These are phyloP conservation scores for Hedychridium roseum DNA, from an alignment of 2,888 invertebrate genomes.

Conservation along the genomic window DNA sequence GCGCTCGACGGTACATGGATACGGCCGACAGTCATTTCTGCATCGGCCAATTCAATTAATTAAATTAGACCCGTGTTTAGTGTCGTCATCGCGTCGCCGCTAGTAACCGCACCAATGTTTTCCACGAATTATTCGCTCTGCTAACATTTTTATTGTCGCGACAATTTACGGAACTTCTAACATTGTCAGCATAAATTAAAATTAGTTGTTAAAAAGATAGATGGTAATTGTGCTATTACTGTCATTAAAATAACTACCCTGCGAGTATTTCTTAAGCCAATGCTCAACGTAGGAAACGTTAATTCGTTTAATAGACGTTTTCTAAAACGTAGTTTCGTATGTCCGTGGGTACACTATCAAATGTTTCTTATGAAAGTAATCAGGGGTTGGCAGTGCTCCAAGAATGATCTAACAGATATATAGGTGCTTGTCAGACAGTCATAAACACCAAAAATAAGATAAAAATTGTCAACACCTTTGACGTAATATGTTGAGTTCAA, in stretches of 20 bases:
- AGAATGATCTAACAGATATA: constrained; percentile 28
- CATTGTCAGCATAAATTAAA: no score
- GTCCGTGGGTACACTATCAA: background rate
- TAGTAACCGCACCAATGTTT: background rate
- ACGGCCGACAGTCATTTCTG: background rate
- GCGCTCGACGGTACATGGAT: background rate
- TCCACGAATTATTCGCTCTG: background rate
- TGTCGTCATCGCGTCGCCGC: background rate
- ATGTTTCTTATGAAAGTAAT: constrained; percentile 5
- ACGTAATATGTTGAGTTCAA: no score
- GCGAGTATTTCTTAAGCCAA: no score
- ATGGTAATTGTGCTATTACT: no score
- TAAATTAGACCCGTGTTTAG: constrained; percentile 1
- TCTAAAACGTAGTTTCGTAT: no score
- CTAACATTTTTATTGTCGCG: constrained; percentile 1
- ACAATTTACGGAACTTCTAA: no score
- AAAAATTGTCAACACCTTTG: no score
- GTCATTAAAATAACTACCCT: no score
- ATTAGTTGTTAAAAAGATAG: no score
- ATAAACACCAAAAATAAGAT: constrained; percentile 7
- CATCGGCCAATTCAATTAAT: constrained; percentile 4
- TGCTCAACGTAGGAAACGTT: no score
- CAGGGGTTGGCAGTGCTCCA: constrained; percentile 26
- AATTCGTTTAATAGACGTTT: no score
- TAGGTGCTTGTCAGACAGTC: background rate